Conservation (phyloP, 2,797 vertebrate genomes). For the Cephalopachus bancanus region DNA sequence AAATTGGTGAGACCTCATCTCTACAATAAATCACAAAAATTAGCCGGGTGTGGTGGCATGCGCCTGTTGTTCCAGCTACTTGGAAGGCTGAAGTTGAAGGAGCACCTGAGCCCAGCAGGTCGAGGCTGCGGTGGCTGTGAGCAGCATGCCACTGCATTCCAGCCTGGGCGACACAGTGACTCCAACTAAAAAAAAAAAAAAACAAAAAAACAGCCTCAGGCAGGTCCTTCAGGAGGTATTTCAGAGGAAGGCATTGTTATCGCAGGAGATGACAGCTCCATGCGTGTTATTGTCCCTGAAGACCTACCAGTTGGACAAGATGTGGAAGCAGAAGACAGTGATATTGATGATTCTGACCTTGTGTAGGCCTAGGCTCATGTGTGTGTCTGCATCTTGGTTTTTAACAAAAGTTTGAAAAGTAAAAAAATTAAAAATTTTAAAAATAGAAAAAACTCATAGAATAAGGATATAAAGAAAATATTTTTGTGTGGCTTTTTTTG, state of each 20-base stretch:
- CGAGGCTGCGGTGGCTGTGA: too few species aligned
- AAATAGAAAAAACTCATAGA: background rate
- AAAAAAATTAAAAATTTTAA: background rate
- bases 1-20: too few species aligned
- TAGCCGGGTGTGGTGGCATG: too few species aligned
- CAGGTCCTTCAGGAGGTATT: background rate
- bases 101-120: too few species aligned
- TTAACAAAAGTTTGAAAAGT: background rate
- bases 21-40: too few species aligned
- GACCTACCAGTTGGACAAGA: background rate
- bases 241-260: background rate
- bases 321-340: background rate
- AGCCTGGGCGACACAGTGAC: too few species aligned
- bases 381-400: background rate
- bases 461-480: background rate
- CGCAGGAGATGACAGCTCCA: background rate
- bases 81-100: too few species aligned
- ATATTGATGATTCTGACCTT: background rate
- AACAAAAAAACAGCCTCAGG: background rate
- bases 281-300: background rate
- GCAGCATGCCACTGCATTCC: too few species aligned
- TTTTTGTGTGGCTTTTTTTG: background rate
- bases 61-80: too few species aligned
- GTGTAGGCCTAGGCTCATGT: background rate
- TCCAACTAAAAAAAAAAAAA: background rate